Evolutionary conservation across 2,113 vertebrate genomes (phyloP).

Genomic region (Albula glossodonta): DNA sequence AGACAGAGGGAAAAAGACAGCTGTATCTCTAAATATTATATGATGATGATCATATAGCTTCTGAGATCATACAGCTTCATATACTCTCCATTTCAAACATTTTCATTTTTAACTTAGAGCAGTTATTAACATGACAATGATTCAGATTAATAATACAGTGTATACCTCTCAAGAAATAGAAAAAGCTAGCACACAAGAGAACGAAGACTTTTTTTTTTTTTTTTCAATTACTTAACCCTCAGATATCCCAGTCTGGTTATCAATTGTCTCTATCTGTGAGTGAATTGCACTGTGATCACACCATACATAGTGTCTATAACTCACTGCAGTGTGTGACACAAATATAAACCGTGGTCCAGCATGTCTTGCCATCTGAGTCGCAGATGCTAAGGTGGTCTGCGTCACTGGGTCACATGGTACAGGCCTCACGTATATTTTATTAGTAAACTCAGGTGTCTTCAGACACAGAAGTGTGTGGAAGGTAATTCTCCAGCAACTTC

Average conservation of each 20-base stretch:
- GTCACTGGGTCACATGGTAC: background rate
- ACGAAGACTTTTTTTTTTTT: background rate
- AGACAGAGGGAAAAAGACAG: background rate
- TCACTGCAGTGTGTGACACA: background rate
- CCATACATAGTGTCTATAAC: background rate
- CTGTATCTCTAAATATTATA: too few relatives aligned
- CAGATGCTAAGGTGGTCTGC: background rate
- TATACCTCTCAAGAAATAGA: constrained; percentile 1
- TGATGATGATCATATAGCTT: too few relatives aligned
- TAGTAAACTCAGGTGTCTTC: background rate
- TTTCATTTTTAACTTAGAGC: background rate
- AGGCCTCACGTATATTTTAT: background rate
- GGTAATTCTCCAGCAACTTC: background rate
- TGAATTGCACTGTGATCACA: too few relatives aligned
- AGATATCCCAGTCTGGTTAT: too few relatives aligned
- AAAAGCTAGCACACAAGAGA: background rate
- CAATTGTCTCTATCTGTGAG: too few relatives aligned
- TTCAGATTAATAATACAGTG: background rate
- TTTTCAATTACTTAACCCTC: too few relatives aligned
- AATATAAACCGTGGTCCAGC: background rate
- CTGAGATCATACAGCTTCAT: background rate
- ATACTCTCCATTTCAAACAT: background rate
- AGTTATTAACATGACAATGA: background rate
- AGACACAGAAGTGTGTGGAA: background rate
- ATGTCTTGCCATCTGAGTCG: background rate